Evolutionary conservation across 2,888 invertebrate genomes (phyloP), one percentile per base, ranked within the genome.

Genomic region (Dryomyza anilis): DNA sequence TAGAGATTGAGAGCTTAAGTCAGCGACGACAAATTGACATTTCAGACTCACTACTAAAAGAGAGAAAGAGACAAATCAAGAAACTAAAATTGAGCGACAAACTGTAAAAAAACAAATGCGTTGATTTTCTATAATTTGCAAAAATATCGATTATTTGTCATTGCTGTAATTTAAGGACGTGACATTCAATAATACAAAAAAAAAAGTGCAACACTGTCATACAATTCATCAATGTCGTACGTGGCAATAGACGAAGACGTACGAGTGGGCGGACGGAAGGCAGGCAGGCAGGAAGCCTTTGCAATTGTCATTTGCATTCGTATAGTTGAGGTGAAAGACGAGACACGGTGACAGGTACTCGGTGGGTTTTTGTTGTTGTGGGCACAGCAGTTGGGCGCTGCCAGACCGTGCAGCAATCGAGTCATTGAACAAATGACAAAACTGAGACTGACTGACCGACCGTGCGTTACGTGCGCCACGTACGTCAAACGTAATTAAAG

Each of bases 151-250:
- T 72, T 70, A 68, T 69, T 36, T 27, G 14, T 12, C 48, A 19
- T 19, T 43, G 12, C 10, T 77, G 79, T 77, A 78, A 78, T 75
- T 78, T 77, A 76, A 80, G 81, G 80, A 79, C 78, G 78, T 79
- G 79, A 77, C 78, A 74, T 72, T 74, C 71, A 72, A 70, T 70
- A 71, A 36, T 30, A 60, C 33, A 50, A 58, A 33, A 33, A 33
- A 6, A 43, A 43, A 16, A 43, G 3, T n/a, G 16, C 50, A 50
- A 27, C 50, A 50, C 23, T 27, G n/a, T n/a, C 23, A 50, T 43
- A 16, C n/a, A 43, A 43, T 16, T 43, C 50, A 50, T 50, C 43
- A n/a, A 43, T 43, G 43, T 43, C 16, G 16, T 19, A 43, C 6
- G n/a, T 19, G 10, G 43, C 36, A 48, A 48, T 48, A 50, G 50